phyloP scores from a whole-genome alignment of 2,797 vertebrate species.

The Ptychadena robeensis region DNA sequence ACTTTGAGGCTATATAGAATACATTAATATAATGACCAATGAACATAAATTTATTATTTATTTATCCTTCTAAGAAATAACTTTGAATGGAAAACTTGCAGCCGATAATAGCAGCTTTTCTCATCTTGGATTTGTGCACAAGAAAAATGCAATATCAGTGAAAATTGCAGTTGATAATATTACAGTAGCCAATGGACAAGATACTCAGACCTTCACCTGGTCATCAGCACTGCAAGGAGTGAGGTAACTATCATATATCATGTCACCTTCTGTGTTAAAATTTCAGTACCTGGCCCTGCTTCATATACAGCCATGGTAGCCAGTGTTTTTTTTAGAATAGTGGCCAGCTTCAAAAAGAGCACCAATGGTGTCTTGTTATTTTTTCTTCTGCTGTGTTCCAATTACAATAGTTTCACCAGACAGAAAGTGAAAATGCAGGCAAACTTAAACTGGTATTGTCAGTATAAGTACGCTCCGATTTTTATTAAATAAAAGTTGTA shows the following conservation, averaged over 20 bases:
- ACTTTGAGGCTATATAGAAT: too few relatives aligned
- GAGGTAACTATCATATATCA: not conserved
- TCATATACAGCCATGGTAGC: too few relatives aligned
- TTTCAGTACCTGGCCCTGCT: not conserved
- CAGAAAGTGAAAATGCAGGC: too few relatives aligned
- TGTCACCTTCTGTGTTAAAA: not conserved
- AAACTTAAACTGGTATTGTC: too few relatives aligned
- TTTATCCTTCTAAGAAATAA: not conserved
- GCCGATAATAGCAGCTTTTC: not conserved
- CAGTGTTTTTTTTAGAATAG: too few relatives aligned
- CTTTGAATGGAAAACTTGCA: not conserved
- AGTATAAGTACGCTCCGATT: too few relatives aligned
- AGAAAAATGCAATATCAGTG: not conserved
- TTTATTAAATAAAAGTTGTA: too few relatives aligned
- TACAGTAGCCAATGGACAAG: not conserved
- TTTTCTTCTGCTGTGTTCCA: too few relatives aligned
- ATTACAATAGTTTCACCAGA: too few relatives aligned
- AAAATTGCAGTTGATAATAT: not conserved
- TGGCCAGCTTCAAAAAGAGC: too few relatives aligned
- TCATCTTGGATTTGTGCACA: not conserved
- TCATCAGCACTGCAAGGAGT: not conserved
- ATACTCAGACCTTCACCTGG: not conserved
- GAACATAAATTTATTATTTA: not conserved
- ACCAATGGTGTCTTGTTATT: too few relatives aligned
- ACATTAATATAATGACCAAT: too few relatives aligned